phyloP scores from a whole-genome alignment of 2,113 vertebrate genomes.

The Hydropotes inermis region DNA sequence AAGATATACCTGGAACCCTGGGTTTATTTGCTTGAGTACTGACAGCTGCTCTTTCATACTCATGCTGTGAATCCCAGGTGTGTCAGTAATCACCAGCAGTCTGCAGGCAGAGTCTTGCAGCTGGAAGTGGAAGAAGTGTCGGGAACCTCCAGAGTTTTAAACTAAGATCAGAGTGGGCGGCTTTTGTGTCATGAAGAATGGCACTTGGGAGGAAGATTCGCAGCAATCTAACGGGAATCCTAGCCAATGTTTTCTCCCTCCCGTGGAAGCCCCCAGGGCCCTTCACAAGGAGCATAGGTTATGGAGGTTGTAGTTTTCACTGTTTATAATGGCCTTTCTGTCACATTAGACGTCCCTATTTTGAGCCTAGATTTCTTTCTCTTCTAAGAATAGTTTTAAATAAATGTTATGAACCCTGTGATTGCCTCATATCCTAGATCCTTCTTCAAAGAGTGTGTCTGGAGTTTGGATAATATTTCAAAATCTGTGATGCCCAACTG shows the following conservation, averaged over 20 bases:
- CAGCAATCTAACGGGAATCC: not conserved
- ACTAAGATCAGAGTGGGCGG: not conserved
- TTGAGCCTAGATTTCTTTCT: not conserved
- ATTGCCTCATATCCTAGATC: not conserved
- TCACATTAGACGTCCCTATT: not conserved
- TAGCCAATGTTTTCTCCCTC: not conserved
- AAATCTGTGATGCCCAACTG: not conserved
- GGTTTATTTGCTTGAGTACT: not conserved
- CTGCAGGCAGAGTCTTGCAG: not conserved
- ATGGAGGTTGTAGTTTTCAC: not conserved
- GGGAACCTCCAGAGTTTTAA: not conserved
- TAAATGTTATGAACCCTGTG: not conserved
- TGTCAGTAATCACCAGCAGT: not conserved
- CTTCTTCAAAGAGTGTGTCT: not conserved
- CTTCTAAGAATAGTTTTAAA: conserved; percentile 17
- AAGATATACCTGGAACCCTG: not conserved
- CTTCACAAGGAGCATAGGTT: not conserved
- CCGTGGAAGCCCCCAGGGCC: not conserved
- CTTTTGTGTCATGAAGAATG: not conserved
- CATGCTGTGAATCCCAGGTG: not conserved
- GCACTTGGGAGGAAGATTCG: not conserved
- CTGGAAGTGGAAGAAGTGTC: not conserved
- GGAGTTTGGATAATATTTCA: not conserved
- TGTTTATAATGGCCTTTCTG: not conserved
- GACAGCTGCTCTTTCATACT: not conserved